These are phyloP conservation scores for Cephus nigrinus DNA, from an alignment of 2,888 invertebrate species.

Conservation along the genomic window DNA sequence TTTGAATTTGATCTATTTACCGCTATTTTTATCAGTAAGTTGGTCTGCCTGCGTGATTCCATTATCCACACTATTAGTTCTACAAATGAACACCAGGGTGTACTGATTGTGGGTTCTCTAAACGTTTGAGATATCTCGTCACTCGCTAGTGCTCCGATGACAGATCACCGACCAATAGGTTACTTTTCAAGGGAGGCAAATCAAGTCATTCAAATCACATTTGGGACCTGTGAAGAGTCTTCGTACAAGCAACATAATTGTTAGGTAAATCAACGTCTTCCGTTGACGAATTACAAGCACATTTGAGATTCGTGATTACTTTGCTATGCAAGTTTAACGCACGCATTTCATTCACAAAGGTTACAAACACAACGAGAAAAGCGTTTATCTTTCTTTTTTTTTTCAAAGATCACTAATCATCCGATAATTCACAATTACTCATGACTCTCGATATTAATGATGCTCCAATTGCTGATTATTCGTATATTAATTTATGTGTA, in stretches of 20 bases:
- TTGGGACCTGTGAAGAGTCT: not conserved
- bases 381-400: not conserved
- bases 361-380: not conserved
- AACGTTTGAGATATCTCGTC: not conserved
- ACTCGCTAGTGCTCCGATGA: conserved; percentile 6
- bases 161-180: not conserved
- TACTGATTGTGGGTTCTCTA: conserved; percentile 30
- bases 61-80: conserved; percentile 21
- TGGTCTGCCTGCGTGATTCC: conserved; percentile 31
- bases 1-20: not conserved
- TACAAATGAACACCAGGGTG: conserved; percentile 37
- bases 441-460: not conserved
- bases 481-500: not conserved
- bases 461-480: not conserved
- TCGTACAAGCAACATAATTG: not conserved
- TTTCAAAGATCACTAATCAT: not conserved
- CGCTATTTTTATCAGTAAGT: not conserved
- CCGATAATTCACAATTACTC: not conserved
- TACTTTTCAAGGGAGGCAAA: not conserved
- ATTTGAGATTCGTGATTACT: not conserved
- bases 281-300: not conserved
- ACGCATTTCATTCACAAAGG: not conserved
- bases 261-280: not conserved
- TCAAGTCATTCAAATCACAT: not conserved
- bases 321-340: not conserved